These are phyloP conservation scores for Dinothrombium tinctorium DNA, from an alignment of 1,140 invertebrate species.

Conservation along the genomic window DNA sequence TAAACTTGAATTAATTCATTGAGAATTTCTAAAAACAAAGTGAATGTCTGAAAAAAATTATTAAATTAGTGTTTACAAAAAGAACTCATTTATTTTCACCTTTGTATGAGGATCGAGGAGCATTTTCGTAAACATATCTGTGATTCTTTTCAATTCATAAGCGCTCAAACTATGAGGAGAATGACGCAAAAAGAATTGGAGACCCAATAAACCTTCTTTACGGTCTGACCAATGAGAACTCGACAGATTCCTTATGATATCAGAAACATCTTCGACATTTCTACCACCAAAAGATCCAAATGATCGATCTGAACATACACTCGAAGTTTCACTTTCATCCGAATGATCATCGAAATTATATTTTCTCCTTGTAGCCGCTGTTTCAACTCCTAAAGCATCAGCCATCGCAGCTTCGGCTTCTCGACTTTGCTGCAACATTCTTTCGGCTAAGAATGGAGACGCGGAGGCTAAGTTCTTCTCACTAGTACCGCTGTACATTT, in stretches of 20 bases:
- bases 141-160: constrained; percentile 48
- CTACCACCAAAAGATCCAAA: constrained; percentile 26
- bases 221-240: constrained; percentile 73
- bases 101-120: constrained; percentile 94
- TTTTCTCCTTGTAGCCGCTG: background rate
- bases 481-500: background rate
- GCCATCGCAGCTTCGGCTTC: constrained; percentile 60
- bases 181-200: constrained; percentile 43
- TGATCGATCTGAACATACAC: constrained; percentile 73
- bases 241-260: constrained; percentile 62
- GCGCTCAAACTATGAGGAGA: constrained; percentile 37
- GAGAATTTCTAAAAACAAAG: constrained; percentile 69
- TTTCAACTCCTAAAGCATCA: constrained; percentile 20
- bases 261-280: constrained; percentile 55
- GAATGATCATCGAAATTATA: constrained; percentile 58
- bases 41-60: constrained; percentile 42
- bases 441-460: constrained; percentile 37
- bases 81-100: constrained; percentile 19
- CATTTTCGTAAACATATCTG: constrained; percentile 81
- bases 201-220: constrained; percentile 63
- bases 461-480: constrained; percentile 18
- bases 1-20: constrained; percentile 67
- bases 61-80: background rate
- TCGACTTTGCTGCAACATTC: constrained; percentile 56
- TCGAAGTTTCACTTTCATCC: constrained; percentile 79